Evolutionary conservation across 2,888 invertebrate genomes (phyloP).

Genomic region (Mesodorylaimus sp.): DNA sequence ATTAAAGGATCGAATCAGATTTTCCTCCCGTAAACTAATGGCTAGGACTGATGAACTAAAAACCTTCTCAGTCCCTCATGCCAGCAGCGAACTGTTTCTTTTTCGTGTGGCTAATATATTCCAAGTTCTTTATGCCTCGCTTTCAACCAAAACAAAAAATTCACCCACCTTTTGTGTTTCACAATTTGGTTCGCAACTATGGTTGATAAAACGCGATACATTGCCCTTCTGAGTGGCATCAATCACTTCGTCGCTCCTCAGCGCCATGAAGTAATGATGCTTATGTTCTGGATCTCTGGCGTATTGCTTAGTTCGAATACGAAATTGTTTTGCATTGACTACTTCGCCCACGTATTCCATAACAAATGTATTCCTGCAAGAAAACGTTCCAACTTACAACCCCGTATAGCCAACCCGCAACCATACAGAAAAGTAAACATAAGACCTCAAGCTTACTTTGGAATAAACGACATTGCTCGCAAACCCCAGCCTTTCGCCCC

Average conservation of each 20-base stretch:
- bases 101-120: background rate
- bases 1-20: no score
- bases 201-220: slow-evolving; percentile 89
- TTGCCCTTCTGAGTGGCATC: slow-evolving; percentile 92
- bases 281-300: slow-evolving; percentile 44
- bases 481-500: slow-evolving; percentile 89
- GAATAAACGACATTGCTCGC: slow-evolving; percentile 51
- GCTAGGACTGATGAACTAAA: no score
- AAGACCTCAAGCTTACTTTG: slow-evolving; percentile 41
- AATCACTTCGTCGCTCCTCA: slow-evolving; percentile 76
- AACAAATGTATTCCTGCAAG: slow-evolving; percentile 66
- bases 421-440: background rate
- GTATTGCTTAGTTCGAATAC: slow-evolving; percentile 65
- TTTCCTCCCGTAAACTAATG: no score
- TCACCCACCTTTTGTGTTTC: slow-evolving; percentile 68
- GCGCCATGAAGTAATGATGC: slow-evolving; percentile 94
- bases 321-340: slow-evolving; percentile 72
- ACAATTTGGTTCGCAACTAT: slow-evolving; percentile 94
- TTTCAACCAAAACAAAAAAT: background rate
- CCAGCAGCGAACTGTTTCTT: background rate
- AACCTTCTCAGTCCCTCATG: no score
- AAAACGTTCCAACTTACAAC: background rate
- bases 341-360: slow-evolving; percentile 99
- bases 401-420: slow-evolving; percentile 3
- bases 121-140: background rate